Base-by-base conservation (phyloP, 2,113 vertebrate species). In the Bufo gargarizans region DNA sequence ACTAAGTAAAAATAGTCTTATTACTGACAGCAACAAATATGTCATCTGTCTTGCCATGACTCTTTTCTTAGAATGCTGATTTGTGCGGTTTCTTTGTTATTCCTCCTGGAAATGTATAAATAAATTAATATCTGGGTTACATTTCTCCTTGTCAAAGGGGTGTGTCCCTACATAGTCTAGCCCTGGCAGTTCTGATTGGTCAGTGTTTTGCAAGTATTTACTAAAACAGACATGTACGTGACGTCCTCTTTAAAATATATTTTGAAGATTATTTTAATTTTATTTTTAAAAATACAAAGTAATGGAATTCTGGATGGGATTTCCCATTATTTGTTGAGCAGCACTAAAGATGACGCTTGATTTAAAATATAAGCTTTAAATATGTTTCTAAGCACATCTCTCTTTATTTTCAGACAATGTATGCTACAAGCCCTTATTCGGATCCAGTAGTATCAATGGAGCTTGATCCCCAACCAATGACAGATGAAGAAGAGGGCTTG, bases 401-500 rank as follows among this genome's bases (percentile, higher is more conserved):
- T 33, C 72, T 92, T 80, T 90, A 72, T 91, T 19, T 91, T 80
- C 92, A 99, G 98, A 97, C 96, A 77, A 98, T 99, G 98, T 99
- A 98, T 90, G 97, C 97, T 84, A 98, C 98, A 80, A 99, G 98
- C 91, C 98, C 98, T 0, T 99, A 99, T 92, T 99, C 98, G 0
- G 98, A 99, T 92, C 96, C 97, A 0, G 97, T 99, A 69, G 96
- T 99, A 82, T 99, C 97, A 0, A 97, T 98, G 33, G 98, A 99
- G 91, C 96, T 96, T 65, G 97, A 99, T 91, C 98, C 98, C 0
- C 97, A 98, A 61, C 98, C 98, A 14, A 97, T 99, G 90, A 98
- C 98, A n/a, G 98, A 99, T 77, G 98, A 99, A 92, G 98, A 99
- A 88, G 98, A 99, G 93, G 98, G 98, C 14, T 96, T 99, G 69